Conservation (phyloP, 2,888 invertebrate genomes). For the Drosophila birchii region DNA sequence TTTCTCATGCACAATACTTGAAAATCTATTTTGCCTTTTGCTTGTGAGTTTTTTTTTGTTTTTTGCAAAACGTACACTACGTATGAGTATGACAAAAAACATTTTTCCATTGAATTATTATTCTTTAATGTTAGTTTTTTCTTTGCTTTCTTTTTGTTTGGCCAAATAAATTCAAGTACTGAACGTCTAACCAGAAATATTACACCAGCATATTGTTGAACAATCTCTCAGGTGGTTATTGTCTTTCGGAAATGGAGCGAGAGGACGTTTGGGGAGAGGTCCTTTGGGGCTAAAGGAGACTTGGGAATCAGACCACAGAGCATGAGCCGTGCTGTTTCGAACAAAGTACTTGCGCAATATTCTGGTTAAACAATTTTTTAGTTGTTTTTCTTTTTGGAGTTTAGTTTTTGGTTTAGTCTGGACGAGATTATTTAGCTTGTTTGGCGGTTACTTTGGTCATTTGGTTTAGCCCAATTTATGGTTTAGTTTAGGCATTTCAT, state of each 20-base stretch:
- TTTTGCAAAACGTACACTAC: constrained; percentile 52
- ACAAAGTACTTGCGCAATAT: constrained; percentile 84
- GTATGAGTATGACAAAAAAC: constrained; percentile 53
- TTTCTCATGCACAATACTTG: constrained; percentile 84
- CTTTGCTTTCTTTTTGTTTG: constrained; percentile 32
- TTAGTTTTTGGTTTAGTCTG: constrained; percentile 71
- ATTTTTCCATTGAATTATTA: constrained; percentile 29
- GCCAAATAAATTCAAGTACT: constrained; percentile 84
- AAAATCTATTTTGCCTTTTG: constrained; percentile 78
- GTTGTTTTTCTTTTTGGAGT: constrained; percentile 56
- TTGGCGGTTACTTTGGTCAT: constrained; percentile 45
- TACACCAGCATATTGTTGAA: constrained; percentile 84
- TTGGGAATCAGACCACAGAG: constrained; percentile 50
- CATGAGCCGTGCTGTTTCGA: constrained; percentile 61
- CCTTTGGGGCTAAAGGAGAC: constrained; percentile 1
- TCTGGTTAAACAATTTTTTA: constrained; percentile 83
- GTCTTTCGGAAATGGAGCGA: constrained; percentile 57
- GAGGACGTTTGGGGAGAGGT: constrained; percentile 18
- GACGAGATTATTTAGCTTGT: constrained; percentile 62
- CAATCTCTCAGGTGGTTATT: constrained; percentile 74
- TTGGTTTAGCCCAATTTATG: constrained; percentile 38
- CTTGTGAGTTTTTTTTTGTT: constrained; percentile 37
- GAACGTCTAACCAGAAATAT: constrained; percentile 84
- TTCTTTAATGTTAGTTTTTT: background rate
- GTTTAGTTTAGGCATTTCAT: constrained; percentile 50